These are phyloP conservation scores for Paraescarpia echinospica DNA, from an alignment of 1,140 invertebrate species.

Conservation along the genomic window DNA sequence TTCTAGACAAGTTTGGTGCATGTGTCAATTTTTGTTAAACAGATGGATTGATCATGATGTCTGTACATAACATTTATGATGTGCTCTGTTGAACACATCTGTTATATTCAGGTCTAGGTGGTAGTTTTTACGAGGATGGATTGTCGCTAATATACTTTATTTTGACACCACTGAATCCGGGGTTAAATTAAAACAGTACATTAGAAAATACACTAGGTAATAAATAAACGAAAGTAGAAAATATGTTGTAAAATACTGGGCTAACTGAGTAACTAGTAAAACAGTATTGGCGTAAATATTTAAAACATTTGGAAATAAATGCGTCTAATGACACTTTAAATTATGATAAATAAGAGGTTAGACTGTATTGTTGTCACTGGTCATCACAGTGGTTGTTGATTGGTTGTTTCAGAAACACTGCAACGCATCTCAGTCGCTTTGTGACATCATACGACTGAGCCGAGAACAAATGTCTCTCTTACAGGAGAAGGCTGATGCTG, in stretches of 20 bases:
- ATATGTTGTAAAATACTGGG: too few species aligned
- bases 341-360: background rate
- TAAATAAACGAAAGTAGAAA: too few species aligned
- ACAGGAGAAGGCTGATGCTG: conserved; percentile 65
- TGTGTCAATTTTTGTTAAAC: too few species aligned
- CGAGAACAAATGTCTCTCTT: conserved; percentile 65
- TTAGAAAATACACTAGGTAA: too few species aligned
- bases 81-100: too few species aligned
- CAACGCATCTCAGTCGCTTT: conserved; percentile 79
- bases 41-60: background rate
- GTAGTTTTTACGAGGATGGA: too few species aligned
- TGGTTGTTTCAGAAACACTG: conserved; percentile 64
- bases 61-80: background rate
- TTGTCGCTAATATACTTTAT: background rate
- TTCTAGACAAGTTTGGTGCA: background rate
- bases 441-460: conserved; percentile 75
- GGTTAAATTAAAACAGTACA: too few species aligned
- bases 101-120: too few species aligned
- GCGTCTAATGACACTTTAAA: background rate
- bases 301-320: too few species aligned
- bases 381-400: background rate
- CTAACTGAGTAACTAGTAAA: too few species aligned
- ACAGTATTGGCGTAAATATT: too few species aligned
- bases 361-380: background rate
- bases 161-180: background rate